Base-by-base conservation (phyloP, 2,888 invertebrate species). In the Tiliacea aurago region DNA sequence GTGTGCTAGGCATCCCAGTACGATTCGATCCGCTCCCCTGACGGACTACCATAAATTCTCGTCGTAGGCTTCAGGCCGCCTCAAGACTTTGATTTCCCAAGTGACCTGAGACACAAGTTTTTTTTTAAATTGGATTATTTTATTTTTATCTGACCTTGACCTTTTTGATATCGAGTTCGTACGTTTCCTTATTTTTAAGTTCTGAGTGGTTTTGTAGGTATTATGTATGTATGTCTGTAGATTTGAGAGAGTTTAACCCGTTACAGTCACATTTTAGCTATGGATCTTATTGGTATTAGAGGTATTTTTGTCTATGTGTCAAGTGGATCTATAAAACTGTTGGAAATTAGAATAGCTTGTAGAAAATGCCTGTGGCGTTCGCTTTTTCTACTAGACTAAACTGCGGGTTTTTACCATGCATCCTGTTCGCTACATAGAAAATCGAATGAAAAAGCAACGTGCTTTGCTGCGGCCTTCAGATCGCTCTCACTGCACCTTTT, bases 41-140 rank as follows among this genome's bases (percentile, higher is more conserved):
- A 88, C 91, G 87, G 84, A 78, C 83, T 87, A 88, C 93, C 91
- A 94, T 94, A 94, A 95, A 95, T 94, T 90, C 88, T 84, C 90
- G 91, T 93, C 92, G 88, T 87, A 88, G 90, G 85, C 89, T 82
- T 78, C 85, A 87, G 79, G 76, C 87, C 87, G 90, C 88, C 86
- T 89, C 90, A 86, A 88, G 85, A 84, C 81, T 83, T 86, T 94
- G 94, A 94, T 94, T 94, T 94, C 94, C 94, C 94, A 78, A 67
- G 91, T 82, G 92, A 83, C 87, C 86, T 88, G 89, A 91, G 90
- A 86, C 87, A 88, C 85, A 86, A 88, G 85, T 89, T 76, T 89
- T 90, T 90, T 89, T 90, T 91, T 88, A 88, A 89, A 91, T 91
- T 90, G 86, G 82, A 87, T 90, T 89, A 87, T 88, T 89, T 70